phyloP scores from a whole-genome alignment of 2,888 invertebrate species.

The Erebia aethiops region DNA sequence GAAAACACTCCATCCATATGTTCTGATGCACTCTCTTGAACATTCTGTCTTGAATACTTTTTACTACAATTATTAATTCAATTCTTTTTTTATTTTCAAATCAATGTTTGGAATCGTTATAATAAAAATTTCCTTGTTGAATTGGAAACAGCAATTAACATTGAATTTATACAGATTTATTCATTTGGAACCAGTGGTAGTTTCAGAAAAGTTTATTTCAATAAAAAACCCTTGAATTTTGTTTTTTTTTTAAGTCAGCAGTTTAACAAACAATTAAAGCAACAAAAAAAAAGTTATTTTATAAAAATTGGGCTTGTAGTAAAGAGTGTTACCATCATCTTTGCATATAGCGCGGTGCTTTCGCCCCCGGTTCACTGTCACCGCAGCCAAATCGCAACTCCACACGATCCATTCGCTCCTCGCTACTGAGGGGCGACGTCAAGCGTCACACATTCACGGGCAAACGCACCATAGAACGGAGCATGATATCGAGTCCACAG shows the following conservation, averaged over 20 bases:
- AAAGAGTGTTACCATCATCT: conserved; percentile 30
- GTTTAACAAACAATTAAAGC: neutral
- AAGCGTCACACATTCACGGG: conserved; percentile 77
- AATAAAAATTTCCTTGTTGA: no score
- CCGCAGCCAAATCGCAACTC: conserved; percentile 64
- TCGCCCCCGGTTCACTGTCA: conserved; percentile 56
- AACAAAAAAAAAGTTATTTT: neutral
- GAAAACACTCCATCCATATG: neutral
- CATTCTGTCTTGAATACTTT: conserved; percentile 2
- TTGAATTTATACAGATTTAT: no score
- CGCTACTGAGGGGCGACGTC: conserved; percentile 78
- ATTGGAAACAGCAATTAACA: no score
- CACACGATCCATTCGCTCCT: conserved; percentile 61
- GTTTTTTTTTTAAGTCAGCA: no score
- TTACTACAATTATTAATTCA: conserved; percentile 6
- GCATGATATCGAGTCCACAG: conserved; percentile 98
- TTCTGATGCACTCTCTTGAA: neutral
- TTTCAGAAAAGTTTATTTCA: no score
- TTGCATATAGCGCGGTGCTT: conserved; percentile 38
- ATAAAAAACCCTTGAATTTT: no score
- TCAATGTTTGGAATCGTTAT: no score
- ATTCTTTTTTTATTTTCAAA: neutral
- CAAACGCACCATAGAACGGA: conserved; percentile 89
- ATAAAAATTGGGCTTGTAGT: conserved; percentile 11
- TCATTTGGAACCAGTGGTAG: no score